phyloP scores from a whole-genome alignment of 2,797 vertebrate species.

The Staurois parvus region DNA sequence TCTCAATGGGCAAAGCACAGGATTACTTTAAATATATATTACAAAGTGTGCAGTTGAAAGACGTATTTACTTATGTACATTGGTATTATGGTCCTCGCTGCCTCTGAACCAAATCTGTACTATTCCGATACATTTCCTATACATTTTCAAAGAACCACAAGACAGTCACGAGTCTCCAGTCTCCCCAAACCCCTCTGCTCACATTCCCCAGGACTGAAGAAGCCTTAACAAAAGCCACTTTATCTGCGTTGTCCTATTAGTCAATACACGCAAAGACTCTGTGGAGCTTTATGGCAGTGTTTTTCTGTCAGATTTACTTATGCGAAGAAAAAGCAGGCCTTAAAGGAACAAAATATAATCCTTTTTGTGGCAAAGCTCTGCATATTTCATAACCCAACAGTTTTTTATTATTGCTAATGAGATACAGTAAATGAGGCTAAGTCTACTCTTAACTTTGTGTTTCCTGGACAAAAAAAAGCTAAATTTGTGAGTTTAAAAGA shows the following conservation, averaged over 20 bases:
- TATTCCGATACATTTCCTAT: background rate
- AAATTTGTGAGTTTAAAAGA: background rate
- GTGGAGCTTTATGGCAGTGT: constrained; percentile 42
- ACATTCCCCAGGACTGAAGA: constrained; percentile 17
- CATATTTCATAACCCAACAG: constrained; percentile 51
- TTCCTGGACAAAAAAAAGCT: constrained; percentile 14
- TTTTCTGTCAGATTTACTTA: constrained; percentile 55
- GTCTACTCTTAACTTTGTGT: constrained; percentile 9
- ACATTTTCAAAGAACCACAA: background rate
- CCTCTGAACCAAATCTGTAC: background rate
- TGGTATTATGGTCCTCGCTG: background rate
- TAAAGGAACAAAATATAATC: constrained; percentile 50
- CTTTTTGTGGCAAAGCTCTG: constrained; percentile 46
- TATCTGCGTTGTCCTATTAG: constrained; percentile 51
- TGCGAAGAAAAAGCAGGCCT: constrained; percentile 47
- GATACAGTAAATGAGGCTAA: constrained; percentile 52
- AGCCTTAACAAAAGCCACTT: constrained; percentile 32
- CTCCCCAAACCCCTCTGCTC: constrained; percentile 16
- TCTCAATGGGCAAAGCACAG: no score
- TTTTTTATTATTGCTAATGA: constrained; percentile 46
- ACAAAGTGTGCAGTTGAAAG: no score
- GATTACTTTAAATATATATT: no score
- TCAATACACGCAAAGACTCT: constrained; percentile 40
- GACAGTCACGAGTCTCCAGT: constrained; percentile 9
- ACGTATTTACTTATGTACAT: background rate